Conservation (phyloP, 2,888 invertebrate species). For the Dimorphilus gyrociliatus region DNA sequence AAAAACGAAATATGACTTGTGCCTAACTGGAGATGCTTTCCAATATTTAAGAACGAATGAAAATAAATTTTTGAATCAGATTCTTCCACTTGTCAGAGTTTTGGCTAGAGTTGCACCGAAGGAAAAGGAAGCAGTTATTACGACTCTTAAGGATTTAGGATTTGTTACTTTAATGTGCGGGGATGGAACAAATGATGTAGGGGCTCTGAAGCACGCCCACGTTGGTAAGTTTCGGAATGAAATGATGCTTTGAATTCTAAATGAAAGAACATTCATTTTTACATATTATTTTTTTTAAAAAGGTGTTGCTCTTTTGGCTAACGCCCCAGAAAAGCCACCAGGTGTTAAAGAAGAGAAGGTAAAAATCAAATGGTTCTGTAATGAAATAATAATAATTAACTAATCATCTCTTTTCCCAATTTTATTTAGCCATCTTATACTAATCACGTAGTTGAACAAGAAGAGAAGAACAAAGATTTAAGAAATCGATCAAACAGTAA, state of each 20-base stretch:
- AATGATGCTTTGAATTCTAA: too few relatives aligned
- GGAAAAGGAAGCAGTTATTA: conserved; percentile 84
- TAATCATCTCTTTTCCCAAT: too few relatives aligned
- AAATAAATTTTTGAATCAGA: conserved; percentile 30
- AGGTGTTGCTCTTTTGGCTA: conserved; percentile 74
- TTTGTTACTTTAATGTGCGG: conserved; percentile 94
- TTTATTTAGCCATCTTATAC: too few relatives aligned
- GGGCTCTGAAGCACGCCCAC: conserved; percentile 82
- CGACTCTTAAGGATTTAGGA: conserved; percentile 64
- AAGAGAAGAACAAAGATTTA: too few relatives aligned
- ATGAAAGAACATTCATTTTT: neutral
- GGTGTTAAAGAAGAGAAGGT: conserved; percentile 12
- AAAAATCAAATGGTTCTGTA: too few relatives aligned
- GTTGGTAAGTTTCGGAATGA: conserved; percentile 43
- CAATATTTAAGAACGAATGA: conserved; percentile 18
- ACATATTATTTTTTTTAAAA: conserved; percentile 1
- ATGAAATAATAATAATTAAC: too few relatives aligned
- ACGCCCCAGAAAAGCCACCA: conserved; percentile 47
- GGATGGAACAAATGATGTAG: conserved; percentile 99
- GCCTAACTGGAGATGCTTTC: conserved; percentile 69
- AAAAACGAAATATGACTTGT: conserved; percentile 63
- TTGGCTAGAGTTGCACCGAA: conserved; percentile 96
- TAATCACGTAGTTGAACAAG: too few relatives aligned
- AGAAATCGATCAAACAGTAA: too few relatives aligned
- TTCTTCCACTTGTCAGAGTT: conserved; percentile 72